A percentile compares a stretch with the other conserved stretches of the same genome.
Conservation (phyloP, 2,888 invertebrate genomes). For the Podotricha telesiphe region DNA sequence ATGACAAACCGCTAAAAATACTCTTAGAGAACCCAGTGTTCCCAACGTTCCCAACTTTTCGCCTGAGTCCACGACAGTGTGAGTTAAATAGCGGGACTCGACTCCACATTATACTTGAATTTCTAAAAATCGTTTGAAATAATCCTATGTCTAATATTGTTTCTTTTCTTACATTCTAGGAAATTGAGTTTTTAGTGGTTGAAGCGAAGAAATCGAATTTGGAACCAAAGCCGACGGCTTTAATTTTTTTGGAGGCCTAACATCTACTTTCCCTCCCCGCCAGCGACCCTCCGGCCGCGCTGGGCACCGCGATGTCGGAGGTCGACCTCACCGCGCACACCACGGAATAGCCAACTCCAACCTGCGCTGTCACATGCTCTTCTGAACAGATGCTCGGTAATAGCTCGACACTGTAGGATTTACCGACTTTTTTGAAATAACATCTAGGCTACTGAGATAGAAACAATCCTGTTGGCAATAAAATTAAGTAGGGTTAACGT, state of each 20-base stretch:
- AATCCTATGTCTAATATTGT: neutral
- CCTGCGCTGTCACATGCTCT: conserved; percentile 84
- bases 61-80: too few species aligned
- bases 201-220: conserved; percentile 96
- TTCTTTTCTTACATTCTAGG: conserved; percentile 69
- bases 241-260: conserved; percentile 96
- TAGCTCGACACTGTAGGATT: conserved; percentile 6
- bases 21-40: too few species aligned
- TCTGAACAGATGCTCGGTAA: conserved; percentile 58
- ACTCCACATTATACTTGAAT: too few species aligned
- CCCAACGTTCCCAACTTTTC: too few species aligned
- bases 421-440: neutral
- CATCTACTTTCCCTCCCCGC: conserved; percentile 94
- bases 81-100: too few species aligned
- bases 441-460: neutral
- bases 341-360: conserved; percentile 84
- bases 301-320: conserved; percentile 84
- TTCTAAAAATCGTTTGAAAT: too few species aligned
- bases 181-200: conserved; percentile 96
- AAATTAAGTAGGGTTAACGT: neutral
- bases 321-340: conserved; percentile 85
- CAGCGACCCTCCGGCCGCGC: conserved; percentile 89
- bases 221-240: conserved; percentile 95
- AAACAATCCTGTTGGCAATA: neutral
- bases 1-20: too few species aligned